phyloP scores from a whole-genome alignment of 2,113 vertebrate species.

The Mobula birostris region DNA sequence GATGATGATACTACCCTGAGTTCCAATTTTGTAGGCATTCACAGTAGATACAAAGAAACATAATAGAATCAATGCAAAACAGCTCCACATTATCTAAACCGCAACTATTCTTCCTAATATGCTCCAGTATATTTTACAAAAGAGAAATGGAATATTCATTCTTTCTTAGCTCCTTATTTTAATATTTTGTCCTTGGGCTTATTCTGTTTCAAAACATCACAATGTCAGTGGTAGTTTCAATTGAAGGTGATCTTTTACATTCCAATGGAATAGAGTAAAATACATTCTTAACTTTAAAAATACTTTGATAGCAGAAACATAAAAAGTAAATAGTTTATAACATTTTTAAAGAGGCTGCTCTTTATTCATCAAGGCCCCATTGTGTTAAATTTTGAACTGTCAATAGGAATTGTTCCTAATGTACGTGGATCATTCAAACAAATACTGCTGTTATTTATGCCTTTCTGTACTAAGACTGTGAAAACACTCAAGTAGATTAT shows the following conservation, averaged over 20 bases:
- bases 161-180: too few relatives aligned
- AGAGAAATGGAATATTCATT: background rate
- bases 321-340: background rate
- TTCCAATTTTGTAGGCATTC: too few relatives aligned
- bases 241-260: background rate
- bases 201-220: too few relatives aligned
- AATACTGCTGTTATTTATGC: background rate
- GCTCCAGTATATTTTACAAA: background rate
- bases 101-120: background rate
- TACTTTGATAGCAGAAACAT: background rate
- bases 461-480: background rate
- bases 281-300: slow-evolving; percentile 20
- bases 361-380: background rate
- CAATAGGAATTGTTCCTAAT: background rate
- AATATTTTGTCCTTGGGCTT: too few relatives aligned
- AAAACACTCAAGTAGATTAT: background rate
- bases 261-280: background rate
- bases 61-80: too few relatives aligned
- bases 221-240: too few relatives aligned
- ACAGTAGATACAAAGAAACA: too few relatives aligned
- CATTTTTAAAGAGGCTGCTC: background rate
- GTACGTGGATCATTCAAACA: background rate
- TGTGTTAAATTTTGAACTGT: background rate
- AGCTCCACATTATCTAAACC: background rate
- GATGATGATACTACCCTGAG: too few relatives aligned